phyloP scores from a whole-genome alignment of 2,797 vertebrate species.

The Clarias platycephalus region DNA sequence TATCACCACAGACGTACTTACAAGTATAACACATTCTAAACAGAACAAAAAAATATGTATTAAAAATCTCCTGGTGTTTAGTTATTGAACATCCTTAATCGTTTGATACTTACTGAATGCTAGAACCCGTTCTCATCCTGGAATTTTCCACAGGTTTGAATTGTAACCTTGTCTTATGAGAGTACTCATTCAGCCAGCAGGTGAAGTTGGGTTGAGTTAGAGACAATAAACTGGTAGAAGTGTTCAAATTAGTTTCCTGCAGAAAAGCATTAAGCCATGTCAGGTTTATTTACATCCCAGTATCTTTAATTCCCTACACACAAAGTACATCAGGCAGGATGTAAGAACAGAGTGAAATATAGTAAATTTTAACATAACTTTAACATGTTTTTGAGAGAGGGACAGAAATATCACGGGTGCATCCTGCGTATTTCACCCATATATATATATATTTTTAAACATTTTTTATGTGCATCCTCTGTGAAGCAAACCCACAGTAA shows the following conservation, averaged over 20 bases:
- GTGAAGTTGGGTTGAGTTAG: slow-evolving; percentile 55
- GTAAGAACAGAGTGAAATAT: background rate
- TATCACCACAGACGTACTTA: slow-evolving; percentile 59
- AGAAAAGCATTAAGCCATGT: slow-evolving; percentile 20
- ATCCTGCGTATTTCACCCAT: no score
- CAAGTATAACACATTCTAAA: slow-evolving; percentile 55
- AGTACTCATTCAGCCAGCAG: slow-evolving; percentile 72
- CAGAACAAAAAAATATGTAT: background rate
- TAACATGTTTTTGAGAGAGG: background rate
- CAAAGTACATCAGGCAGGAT: background rate
- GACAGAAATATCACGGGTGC: background rate
- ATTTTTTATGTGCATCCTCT: no score
- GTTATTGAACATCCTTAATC: background rate
- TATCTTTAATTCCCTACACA: background rate
- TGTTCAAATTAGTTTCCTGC: background rate
- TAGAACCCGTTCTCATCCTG: background rate
- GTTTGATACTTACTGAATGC: slow-evolving; percentile 5
- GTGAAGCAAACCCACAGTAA: no score
- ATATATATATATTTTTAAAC: no score
- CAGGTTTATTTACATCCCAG: background rate
- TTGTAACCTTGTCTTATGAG: slow-evolving; percentile 39
- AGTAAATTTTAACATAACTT: background rate
- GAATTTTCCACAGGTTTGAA: slow-evolving; percentile 45
- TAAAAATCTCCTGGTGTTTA: background rate
- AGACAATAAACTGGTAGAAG: background rate